These are phyloP conservation scores for Creontiades dilutus DNA, from an alignment of 2,888 invertebrate species.

Conservation along the genomic window DNA sequence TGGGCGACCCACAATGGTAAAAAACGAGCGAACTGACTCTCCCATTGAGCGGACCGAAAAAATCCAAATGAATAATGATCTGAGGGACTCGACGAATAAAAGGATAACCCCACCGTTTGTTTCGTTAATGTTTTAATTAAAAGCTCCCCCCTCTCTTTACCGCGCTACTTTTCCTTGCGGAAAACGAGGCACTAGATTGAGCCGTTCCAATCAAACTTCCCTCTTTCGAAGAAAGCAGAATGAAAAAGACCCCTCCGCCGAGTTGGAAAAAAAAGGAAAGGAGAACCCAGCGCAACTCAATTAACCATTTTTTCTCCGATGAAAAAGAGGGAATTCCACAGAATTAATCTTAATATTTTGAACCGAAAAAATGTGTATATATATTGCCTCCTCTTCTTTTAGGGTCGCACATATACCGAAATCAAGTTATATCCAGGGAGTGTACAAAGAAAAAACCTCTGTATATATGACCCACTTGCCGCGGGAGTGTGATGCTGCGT, in stretches of 20 bases:
- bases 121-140: constrained; percentile 42
- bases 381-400: not conserved
- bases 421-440: not conserved
- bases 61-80: constrained; percentile 32
- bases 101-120: constrained; percentile 19
- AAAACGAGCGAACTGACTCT: constrained; percentile 14
- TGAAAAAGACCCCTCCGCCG: constrained; percentile 2
- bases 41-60: not conserved
- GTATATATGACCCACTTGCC: not conserved
- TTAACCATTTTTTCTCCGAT: not conserved
- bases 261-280: not conserved
- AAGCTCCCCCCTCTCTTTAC: not conserved
- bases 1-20: not conserved
- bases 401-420: not conserved
- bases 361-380: not conserved
- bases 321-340: not conserved
- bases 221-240: constrained; percentile 26
- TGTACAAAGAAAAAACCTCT: not conserved
- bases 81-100: not conserved
- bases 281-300: constrained; percentile 2
- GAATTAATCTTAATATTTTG: constrained; percentile 32
- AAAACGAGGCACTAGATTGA: constrained; percentile 35
- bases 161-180: not conserved
- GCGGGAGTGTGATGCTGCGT: not conserved
- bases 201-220: constrained; percentile 42